Percentiles rank a stretch among this genome's conserved stretches.
Conservation (phyloP, 2,888 invertebrate genomes). For the Napeogenes sylphis region DNA sequence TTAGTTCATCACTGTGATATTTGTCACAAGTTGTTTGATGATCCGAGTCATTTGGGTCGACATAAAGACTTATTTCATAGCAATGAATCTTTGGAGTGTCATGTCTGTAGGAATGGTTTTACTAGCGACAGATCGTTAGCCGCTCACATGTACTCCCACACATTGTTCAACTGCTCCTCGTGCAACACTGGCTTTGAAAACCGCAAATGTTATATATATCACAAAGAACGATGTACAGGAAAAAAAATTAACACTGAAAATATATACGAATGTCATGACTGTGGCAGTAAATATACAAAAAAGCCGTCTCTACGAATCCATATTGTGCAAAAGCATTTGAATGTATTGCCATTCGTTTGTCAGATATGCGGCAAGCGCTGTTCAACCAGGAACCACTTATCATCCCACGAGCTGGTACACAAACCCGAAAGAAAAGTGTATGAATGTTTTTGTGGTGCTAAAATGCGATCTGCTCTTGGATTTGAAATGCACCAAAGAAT, state of each 20-base stretch:
- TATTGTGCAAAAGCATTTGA: constrained; percentile 62
- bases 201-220: constrained; percentile 53
- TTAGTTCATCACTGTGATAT: constrained; percentile 38
- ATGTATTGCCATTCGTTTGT: constrained; percentile 56
- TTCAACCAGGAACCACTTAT: constrained; percentile 54
- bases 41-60: constrained; percentile 25
- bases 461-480: constrained; percentile 52
- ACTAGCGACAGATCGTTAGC: constrained; percentile 48
- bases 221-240: constrained; percentile 44
- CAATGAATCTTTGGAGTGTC: constrained; percentile 39
- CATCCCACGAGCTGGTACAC: constrained; percentile 54
- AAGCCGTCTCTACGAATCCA: constrained; percentile 62
- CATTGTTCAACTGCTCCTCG: constrained; percentile 49
- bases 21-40: constrained; percentile 49
- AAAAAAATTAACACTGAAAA: constrained; percentile 16
- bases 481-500: constrained; percentile 56
- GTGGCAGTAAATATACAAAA: constrained; percentile 52
- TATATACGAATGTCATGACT: constrained; percentile 53
- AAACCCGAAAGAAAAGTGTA: constrained; percentile 44
- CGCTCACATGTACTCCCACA: constrained; percentile 55
- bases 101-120: constrained; percentile 50
- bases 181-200: constrained; percentile 57
- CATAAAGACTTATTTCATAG: constrained; percentile 44
- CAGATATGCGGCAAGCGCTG: constrained; percentile 59
- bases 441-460: constrained; percentile 57